Evolutionary conservation across 2,888 invertebrate species (phyloP).

Genomic region (Dascillus cervinus): DNA sequence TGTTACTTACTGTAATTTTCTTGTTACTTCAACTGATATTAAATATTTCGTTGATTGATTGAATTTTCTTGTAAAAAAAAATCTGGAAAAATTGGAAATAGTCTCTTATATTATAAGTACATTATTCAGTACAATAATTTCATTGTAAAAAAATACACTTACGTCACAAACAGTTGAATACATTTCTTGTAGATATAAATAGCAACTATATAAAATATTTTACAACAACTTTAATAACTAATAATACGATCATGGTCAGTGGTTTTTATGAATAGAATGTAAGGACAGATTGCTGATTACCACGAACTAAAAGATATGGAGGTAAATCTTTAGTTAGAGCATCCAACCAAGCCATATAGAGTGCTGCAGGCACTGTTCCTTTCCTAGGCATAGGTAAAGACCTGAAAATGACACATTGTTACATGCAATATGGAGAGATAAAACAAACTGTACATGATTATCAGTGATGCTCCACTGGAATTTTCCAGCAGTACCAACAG

Average conservation of each 20-base stretch:
- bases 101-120: too few relatives aligned
- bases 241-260: neutral
- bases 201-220: neutral
- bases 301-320: slow-evolving; percentile 78
- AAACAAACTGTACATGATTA: slow-evolving; percentile 75
- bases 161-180: neutral
- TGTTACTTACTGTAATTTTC: too few relatives aligned
- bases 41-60: too few relatives aligned
- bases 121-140: too few relatives aligned
- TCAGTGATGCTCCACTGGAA: slow-evolving; percentile 77
- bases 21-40: too few relatives aligned
- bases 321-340: slow-evolving; percentile 82
- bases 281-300: slow-evolving; percentile 82
- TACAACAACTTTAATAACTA: neutral
- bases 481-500: slow-evolving; percentile 48
- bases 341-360: slow-evolving; percentile 97
- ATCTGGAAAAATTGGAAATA: too few relatives aligned
- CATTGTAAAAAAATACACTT: neutral
- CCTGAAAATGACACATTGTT: slow-evolving; percentile 41
- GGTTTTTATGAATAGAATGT: slow-evolving; percentile 74
- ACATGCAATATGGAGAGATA: slow-evolving; percentile 4
- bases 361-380: slow-evolving; percentile 78
- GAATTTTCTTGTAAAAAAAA: too few relatives aligned
- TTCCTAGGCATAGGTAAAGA: slow-evolving; percentile 88
- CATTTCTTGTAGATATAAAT: neutral